phyloP scores from a whole-genome alignment of 37 sponge, comb jelly and placozoan species.

The Ephydatia muelleri region DNA sequence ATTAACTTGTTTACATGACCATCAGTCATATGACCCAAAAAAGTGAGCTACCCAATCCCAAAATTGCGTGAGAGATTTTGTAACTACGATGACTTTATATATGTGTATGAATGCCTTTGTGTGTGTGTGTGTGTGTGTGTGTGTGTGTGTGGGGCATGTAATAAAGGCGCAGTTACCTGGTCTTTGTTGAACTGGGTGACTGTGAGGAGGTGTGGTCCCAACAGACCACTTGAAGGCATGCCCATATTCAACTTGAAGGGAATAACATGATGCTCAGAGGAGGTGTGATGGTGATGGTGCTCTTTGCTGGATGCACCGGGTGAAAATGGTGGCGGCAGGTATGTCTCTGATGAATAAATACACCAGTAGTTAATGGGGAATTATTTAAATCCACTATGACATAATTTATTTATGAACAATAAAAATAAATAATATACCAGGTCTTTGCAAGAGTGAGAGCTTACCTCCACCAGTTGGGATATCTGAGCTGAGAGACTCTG shows the following conservation, averaged over 20 bases:
- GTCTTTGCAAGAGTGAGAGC: too few relatives aligned
- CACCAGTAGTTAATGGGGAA: too few relatives aligned
- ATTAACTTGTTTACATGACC: too few relatives aligned
- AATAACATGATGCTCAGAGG: background rate
- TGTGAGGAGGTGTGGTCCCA: constrained; percentile 68
- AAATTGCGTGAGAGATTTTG: too few relatives aligned
- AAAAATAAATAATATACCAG: too few relatives aligned
- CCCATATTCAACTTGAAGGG: background rate
- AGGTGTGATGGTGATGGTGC: background rate
- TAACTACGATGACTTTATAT: too few relatives aligned
- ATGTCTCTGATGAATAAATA: background rate
- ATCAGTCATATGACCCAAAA: too few relatives aligned
- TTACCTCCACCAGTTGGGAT: background rate
- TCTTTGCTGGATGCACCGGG: background rate
- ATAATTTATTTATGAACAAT: too few relatives aligned
- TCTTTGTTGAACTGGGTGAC: constrained; percentile 85
- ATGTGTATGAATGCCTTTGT: too few relatives aligned
- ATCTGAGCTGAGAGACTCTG: background rate
- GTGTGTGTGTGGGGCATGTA: background rate
- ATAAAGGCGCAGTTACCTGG: constrained; percentile 60
- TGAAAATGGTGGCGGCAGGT: background rate
- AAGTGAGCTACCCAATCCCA: too few relatives aligned
- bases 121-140: too few relatives aligned
- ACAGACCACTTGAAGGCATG: constrained; percentile 20
- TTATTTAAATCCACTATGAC: too few relatives aligned